phyloP scores from a whole-genome alignment of 2,797 vertebrate species.

The Scarus forsteni region DNA sequence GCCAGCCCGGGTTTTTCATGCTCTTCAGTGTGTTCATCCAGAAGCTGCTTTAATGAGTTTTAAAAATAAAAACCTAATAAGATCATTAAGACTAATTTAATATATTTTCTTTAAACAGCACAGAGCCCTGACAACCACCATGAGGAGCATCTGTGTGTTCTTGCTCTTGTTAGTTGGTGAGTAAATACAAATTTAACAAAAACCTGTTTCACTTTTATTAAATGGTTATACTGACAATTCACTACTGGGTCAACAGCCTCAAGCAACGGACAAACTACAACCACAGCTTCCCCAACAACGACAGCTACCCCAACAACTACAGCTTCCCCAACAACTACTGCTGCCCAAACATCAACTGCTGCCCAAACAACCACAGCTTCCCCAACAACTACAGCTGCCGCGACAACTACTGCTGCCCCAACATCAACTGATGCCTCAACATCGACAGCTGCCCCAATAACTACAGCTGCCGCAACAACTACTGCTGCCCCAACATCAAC shows the following conservation, averaged over 20 bases:
- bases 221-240: not conserved
- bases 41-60: too few relatives aligned
- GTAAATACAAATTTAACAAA: not conserved
- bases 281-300: not conserved
- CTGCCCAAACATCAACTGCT: not conserved
- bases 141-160: constrained; percentile 7
- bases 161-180: constrained; percentile 23
- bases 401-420: not conserved
- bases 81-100: too few relatives aligned
- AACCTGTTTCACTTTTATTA: too few relatives aligned
- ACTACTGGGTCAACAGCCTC: not conserved
- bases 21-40: too few relatives aligned
- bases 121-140: not conserved
- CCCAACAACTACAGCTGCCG: not conserved
- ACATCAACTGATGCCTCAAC: not conserved
- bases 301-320: too few relatives aligned
- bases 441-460: too few relatives aligned
- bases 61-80: too few relatives aligned
- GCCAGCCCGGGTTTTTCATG: too few relatives aligned
- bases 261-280: not conserved
- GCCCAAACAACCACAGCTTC: not conserved
- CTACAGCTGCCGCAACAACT: too few relatives aligned
- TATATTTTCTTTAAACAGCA: not conserved
- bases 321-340: not conserved
- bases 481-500: not conserved